phyloP scores from a whole-genome alignment of 2,797 vertebrate species.

The Oryzias sinensis region DNA sequence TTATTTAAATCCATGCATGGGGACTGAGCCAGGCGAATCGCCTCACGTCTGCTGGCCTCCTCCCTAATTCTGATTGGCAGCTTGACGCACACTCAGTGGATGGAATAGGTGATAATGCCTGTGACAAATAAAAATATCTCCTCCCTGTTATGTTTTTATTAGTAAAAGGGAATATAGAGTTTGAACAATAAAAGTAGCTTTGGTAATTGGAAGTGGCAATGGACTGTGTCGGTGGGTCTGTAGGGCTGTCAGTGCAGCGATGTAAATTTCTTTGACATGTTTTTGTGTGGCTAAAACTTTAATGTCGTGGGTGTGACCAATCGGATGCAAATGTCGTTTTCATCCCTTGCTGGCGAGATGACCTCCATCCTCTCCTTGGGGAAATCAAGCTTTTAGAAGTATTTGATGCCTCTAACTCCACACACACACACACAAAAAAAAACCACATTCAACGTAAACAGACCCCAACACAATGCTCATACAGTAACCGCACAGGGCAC shows the following conservation, averaged over 20 bases:
- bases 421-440: slow-evolving; percentile 4
- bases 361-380: slow-evolving; percentile 88
- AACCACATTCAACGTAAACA: slow-evolving; percentile 19
- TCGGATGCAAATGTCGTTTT: slow-evolving; percentile 98
- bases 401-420: slow-evolving; percentile 78
- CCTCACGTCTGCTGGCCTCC: slow-evolving; percentile 74
- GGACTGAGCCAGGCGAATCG: slow-evolving; percentile 80
- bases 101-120: slow-evolving; percentile 77
- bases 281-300: slow-evolving; percentile 98
- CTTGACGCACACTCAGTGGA: slow-evolving; percentile 75
- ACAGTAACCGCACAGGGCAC: slow-evolving; percentile 1
- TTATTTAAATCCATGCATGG: slow-evolving; percentile 84
- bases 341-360: slow-evolving; percentile 92
- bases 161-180: slow-evolving; percentile 76
- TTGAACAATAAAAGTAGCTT: slow-evolving; percentile 81
- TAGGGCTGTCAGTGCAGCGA: slow-evolving; percentile 88
- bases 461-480: slow-evolving; percentile 22
- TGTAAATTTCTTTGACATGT: slow-evolving; percentile 98
- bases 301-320: slow-evolving; percentile 95
- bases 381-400: slow-evolving; percentile 87
- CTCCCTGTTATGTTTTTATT: slow-evolving; percentile 85
- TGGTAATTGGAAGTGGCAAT: slow-evolving; percentile 83
- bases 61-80: slow-evolving; percentile 84
- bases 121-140: slow-evolving; percentile 81
- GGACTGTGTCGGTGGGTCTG: slow-evolving; percentile 83